Evolutionary conservation across 2,797 vertebrate genomes (phyloP), one percentile per base, ranked within the genome.

Genomic region (Aeoliscus strigatus): DNA sequence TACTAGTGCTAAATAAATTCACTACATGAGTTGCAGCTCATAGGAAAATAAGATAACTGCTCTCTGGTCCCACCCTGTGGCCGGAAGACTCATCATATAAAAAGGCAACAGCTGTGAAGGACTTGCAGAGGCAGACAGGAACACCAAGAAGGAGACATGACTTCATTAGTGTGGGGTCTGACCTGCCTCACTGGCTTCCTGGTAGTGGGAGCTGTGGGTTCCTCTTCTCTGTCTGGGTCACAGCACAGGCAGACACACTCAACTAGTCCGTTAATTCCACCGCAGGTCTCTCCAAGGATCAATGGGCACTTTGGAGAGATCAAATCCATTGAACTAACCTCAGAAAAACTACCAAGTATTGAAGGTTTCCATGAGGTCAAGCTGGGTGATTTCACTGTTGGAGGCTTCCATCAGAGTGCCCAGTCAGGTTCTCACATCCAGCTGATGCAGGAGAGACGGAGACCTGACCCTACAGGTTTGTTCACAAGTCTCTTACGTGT

Each of bases 101-200:
- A 73, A 40, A 48, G 17, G n/a, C 26, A 9, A 9, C 28, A 31
- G 40, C 11, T 4, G 39, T 5, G 12, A 13, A 28, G 28, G 46
- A 13, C 40, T 17, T 7, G 4, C 30, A 9, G 8, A 39, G 7
- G 14, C 12, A 2, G 28, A 28, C 21, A n/a, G 17, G 16, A 5
- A 24, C 23, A 4, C 8, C n/a, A 9, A 4, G 39, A n/a, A 2
- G 39, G 14, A 46, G 77, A 27, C 39, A 89, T 88, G 87, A 47
- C 43, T 49, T 46, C 30, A 14, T 36, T 73, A 6, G 12, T 39
- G 14, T 47, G 68, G 56, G 39, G 34, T 34, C 38, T 75, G 38
- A 15, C 84, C 5, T 72, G 38, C 42, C 39, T 55, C 39, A 7
- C 67, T 8, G 41, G 44, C 48, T 8, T 70, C 9, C 41, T 88